A percentile compares a stretch with the other conserved stretches of the same genome.
These are phyloP conservation scores for Tetheella fluctuosa DNA, from an alignment of 2,888 invertebrate species.

Conservation along the genomic window DNA sequence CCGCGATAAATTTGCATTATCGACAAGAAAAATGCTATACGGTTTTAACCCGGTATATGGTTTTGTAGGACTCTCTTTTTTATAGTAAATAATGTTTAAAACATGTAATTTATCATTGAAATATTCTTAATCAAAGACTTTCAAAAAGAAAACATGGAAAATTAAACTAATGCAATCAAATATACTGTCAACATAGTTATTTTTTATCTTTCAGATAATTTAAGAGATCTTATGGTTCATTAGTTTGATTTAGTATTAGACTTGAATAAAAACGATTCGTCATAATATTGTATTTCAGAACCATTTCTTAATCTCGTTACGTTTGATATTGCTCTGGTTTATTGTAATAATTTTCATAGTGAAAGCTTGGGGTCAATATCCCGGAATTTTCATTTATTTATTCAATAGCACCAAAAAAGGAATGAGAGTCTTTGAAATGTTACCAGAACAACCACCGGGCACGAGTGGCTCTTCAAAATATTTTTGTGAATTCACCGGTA, in stretches of 20 bases:
- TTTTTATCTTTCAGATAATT: not conserved
- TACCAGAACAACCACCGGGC: not conserved
- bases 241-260: not conserved
- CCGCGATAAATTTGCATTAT: no score
- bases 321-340: not conserved
- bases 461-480: constrained; percentile 1
- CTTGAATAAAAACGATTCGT: constrained; percentile 1
- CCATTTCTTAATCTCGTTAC: not conserved
- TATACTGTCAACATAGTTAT: not conserved
- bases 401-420: not conserved
- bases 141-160: not conserved
- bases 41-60: no score
- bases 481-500: not conserved
- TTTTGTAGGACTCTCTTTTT: no score
- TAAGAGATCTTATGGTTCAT: not conserved
- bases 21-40: no score
- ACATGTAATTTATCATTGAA: no score
- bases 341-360: not conserved
- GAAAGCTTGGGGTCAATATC: no score
- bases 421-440: not conserved
- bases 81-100: no score
- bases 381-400: not conserved
- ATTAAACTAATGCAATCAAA: not conserved
- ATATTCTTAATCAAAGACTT: not conserved
- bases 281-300: not conserved